Percentiles rank a stretch among this genome's conserved stretches.
These are phyloP conservation scores for Priocnemis perturbator DNA, from an alignment of 2,888 invertebrate species.

Conservation along the genomic window DNA sequence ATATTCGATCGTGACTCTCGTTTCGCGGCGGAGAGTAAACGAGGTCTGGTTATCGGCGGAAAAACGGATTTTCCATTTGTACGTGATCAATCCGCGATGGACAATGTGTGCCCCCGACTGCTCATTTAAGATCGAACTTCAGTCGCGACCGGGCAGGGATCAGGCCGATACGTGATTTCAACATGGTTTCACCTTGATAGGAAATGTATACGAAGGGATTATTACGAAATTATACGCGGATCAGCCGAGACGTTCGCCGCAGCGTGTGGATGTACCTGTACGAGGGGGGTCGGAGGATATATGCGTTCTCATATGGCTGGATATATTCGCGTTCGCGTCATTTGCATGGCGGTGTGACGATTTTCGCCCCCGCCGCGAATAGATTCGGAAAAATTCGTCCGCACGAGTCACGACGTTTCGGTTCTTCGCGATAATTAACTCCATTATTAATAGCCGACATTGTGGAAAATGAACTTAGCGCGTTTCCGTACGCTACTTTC, in stretches of 20 bases:
- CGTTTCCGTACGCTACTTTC: not conserved
- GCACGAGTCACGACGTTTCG: conserved; percentile 9
- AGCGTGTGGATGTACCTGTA: not conserved
- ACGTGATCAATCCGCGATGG: conserved; percentile 39
- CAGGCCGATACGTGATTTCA: conserved; percentile 59
- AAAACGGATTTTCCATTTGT: conserved; percentile 50
- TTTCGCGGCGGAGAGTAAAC: conserved; percentile 17
- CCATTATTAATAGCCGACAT: conserved; percentile 34
- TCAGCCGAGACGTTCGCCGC: conserved; percentile 24
- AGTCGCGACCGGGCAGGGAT: conserved; percentile 38
- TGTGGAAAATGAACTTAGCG: conserved; percentile 37
- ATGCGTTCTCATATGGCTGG: not conserved
- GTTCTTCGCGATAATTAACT: conserved; percentile 44
- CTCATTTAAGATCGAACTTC: conserved; percentile 61
- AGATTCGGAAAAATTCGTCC: not conserved
- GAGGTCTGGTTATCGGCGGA: conserved; percentile 11
- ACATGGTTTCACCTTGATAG: conserved; percentile 49
- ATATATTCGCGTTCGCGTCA: not conserved
- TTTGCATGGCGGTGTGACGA: not conserved
- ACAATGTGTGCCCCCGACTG: conserved; percentile 41
- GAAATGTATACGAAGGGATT: conserved; percentile 62
- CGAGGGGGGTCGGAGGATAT: no score
- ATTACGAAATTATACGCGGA: conserved; percentile 66
- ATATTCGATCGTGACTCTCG: conserved; percentile 30
- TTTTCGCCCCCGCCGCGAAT: no score